Evolutionary conservation across 1,140 invertebrate species (phyloP), one percentile per base, ranked within the genome.

Genomic region (Spodoptera litura): DNA sequence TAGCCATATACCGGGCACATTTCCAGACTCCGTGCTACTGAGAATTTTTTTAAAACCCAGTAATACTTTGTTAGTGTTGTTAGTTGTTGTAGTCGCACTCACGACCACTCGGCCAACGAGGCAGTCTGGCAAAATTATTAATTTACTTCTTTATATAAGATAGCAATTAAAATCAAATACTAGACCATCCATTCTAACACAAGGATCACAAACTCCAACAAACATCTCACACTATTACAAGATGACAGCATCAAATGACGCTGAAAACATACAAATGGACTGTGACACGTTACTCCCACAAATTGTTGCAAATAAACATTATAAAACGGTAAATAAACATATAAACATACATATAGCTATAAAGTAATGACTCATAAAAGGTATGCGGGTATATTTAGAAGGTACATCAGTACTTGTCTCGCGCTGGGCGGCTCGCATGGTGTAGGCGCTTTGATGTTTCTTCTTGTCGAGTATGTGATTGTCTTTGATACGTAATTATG

Each of bases 321-420:
- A 74, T 74, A 75, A 64, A 75, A 62, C 27, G 20, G 68, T 31
- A 71, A 53, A 70, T 52, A 53, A 70, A 70, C 72, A 74, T 61
- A 44, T 31, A 73, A 75, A 62, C 72, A 15, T 52, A 31, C 20
- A 11, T 44, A 9, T 44, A 44, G 9, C 6, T 44, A 35, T 55
- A 15, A 55, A 3, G 58, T 75, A 64, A 75, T 75, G 73, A 75
- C 51, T 75, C 73, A 75, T 75, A 53, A 62, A 62, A 75, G 73
- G 73, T 64, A 75, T 75, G 73, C 59, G 49, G 25, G 59, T 75
- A 75, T 53, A 35, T 52, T 64, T 75, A 75, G 73, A 44, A 12
- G 35, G 66, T 31, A 31, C 31, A 31, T 31, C 31, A 31, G 35
- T 73, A 56, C 35, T 62, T 74, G 56, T 61, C 73, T n/a, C 73